phyloP scores from a whole-genome alignment of 1,140 invertebrate species.

The Euwallacea similis region DNA sequence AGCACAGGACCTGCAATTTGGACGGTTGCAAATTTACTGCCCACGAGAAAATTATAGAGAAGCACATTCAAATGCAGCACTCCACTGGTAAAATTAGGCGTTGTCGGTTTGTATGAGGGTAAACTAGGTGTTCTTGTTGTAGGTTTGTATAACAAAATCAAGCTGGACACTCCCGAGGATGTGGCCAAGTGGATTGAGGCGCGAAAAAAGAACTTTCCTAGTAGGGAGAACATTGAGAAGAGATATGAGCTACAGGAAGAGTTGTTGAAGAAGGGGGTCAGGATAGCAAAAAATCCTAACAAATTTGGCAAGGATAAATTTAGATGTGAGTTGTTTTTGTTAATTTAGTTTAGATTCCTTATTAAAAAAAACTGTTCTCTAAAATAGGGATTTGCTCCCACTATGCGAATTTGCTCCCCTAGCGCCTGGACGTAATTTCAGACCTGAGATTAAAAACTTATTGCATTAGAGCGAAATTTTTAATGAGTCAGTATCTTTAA shows the following conservation, averaged over 20 bases:
- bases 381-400: too few relatives aligned
- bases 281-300: conserved; percentile 58
- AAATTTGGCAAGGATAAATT: conserved; percentile 55
- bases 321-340: conserved; percentile 37
- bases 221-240: conserved; percentile 69
- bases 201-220: conserved; percentile 74
- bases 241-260: conserved; percentile 66
- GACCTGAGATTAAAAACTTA: too few relatives aligned
- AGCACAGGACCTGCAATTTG: conserved; percentile 74
- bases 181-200: conserved; percentile 81
- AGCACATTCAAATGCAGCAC: conserved; percentile 82
- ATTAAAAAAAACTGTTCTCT: too few relatives aligned
- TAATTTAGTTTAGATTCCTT: too few relatives aligned
- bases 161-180: conserved; percentile 74
- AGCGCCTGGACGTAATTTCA: too few relatives aligned
- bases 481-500: too few relatives aligned
- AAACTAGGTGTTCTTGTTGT: neutral
- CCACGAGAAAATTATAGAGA: conserved; percentile 74
- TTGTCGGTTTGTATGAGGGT: neutral
- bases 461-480: too few relatives aligned
- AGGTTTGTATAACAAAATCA: conserved; percentile 76
- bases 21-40: conserved; percentile 82
- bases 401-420: too few relatives aligned
- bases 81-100: conserved; percentile 52
- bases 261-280: conserved; percentile 68